phyloP scores from a whole-genome alignment of 2,888 invertebrate species.

The Cybosia mesomella region DNA sequence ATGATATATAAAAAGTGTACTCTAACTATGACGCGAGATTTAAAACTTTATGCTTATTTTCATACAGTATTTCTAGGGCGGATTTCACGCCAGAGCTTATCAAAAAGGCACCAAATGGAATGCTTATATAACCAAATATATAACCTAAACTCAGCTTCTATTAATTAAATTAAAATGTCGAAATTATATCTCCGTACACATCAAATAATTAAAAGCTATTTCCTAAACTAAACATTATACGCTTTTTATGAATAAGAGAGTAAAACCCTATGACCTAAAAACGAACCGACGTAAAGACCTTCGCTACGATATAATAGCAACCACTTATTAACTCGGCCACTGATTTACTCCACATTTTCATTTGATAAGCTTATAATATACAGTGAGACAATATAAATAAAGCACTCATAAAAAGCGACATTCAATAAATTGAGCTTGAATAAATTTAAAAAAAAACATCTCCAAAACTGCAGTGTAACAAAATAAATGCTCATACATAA shows the following conservation, averaged over 20 bases:
- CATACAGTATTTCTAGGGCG: not conserved
- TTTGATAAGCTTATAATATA: slow-evolving; percentile 35
- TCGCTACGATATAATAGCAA: not conserved
- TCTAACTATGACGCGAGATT: not conserved
- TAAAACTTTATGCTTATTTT: not conserved
- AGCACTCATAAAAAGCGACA: slow-evolving; percentile 33
- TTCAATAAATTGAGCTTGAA: not conserved
- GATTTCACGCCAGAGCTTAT: slow-evolving; percentile 24
- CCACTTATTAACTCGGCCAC: too few relatives aligned
- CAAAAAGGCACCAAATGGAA: slow-evolving; percentile 49
- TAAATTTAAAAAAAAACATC: not conserved
- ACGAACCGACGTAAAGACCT: too few relatives aligned
- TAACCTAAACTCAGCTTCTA: slow-evolving; percentile 16
- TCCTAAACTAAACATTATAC: not conserved
- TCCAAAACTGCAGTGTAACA: too few relatives aligned
- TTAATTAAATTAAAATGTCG: not conserved
- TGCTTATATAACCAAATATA: slow-evolving; percentile 29
- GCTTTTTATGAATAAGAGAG: not conserved
- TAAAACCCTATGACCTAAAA: not conserved
- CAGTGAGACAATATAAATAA: slow-evolving; percentile 27
- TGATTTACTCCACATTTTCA: slow-evolving; percentile 27
- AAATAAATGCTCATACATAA: too few relatives aligned
- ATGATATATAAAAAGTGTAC: not conserved
- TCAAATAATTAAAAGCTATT: not conserved
- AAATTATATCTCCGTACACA: not conserved